These are phyloP conservation scores for Drosophila infuscata DNA, from an alignment of 2,888 invertebrate species.

Conservation along the genomic window DNA sequence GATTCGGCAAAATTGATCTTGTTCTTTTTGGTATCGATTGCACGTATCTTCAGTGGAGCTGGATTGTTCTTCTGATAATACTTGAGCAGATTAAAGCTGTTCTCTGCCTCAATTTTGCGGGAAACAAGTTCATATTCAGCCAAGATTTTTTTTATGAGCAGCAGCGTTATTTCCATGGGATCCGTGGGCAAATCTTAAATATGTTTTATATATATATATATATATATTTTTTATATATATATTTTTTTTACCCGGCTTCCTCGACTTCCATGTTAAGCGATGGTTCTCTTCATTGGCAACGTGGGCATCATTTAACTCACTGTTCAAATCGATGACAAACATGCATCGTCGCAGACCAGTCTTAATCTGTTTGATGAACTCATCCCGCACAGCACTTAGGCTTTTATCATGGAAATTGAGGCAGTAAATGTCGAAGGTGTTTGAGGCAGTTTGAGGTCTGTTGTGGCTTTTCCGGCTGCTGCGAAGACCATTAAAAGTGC, in stretches of 20 bases:
- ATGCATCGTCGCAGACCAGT: slow-evolving; percentile 64
- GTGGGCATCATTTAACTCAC: slow-evolving; percentile 36
- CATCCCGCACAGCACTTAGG: slow-evolving; percentile 66
- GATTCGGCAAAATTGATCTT: slow-evolving; percentile 4
- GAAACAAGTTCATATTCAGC: slow-evolving; percentile 37
- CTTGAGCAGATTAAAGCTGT: slow-evolving; percentile 51
- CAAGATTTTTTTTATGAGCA: slow-evolving; percentile 44
- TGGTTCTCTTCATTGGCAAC: neutral
- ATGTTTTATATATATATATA: neutral
- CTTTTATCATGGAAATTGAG: slow-evolving; percentile 72
- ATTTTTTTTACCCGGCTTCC: slow-evolving; percentile 22
- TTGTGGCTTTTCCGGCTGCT: slow-evolving; percentile 13
- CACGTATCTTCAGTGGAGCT: slow-evolving; percentile 45
- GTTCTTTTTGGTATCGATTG: slow-evolving; percentile 1
- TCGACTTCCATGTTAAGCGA: slow-evolving; percentile 14
- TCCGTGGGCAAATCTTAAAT: slow-evolving; percentile 26
- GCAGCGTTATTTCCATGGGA: slow-evolving; percentile 29
- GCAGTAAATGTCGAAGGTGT: slow-evolving; percentile 65
- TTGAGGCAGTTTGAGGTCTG: fast-evolving
- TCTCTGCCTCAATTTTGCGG: slow-evolving; percentile 45
- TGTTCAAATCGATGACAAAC: slow-evolving; percentile 73
- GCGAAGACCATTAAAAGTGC: slow-evolving; percentile 19
- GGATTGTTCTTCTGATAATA: slow-evolving; percentile 57
- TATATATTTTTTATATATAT: neutral
- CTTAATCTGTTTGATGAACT: slow-evolving; percentile 64